Base-by-base conservation (phyloP, 1,140 invertebrate genomes). In the Microplitis mediator region DNA sequence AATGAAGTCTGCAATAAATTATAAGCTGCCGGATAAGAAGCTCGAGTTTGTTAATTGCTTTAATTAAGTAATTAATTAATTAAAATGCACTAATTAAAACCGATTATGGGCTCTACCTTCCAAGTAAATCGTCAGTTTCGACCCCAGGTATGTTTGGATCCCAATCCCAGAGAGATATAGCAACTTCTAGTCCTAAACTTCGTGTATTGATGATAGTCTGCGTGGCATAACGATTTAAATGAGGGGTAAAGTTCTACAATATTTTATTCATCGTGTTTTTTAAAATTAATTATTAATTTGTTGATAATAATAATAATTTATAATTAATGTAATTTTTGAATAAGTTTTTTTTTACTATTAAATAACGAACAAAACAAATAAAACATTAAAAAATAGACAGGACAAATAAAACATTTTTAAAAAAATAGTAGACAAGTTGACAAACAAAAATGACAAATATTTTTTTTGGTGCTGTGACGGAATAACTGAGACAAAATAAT, bases 101-200 rank as follows among this genome's bases (percentile, higher is more conserved):
- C 31, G 51, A 36, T 67, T 32, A 16, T 35, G 9, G 34, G 75
- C 81, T 84, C 82, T 91, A 94, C 94, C 93, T 95, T 89, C 94
- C 93, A 84, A 95, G 91, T 89, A 90, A 92, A 90, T 95, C 94
- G 90, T 95, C 93, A 88, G 92, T 92, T 84, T 91, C 90, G 82
- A 92, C 90, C 82, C 93, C 93, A 81, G 91, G 91, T 84, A 95
- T 90, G 78, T 90, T 92, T 78, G 93, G 90, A 90, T 95, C 94
- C 91, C 92, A 95, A 89, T 96, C 94, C 93, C 93, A 95, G 81
- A 94, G 86, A 84, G 91, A 90, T 84, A 93, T 88, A 82, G 89
- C 88, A 84, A 93, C 84, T 87, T 90, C 89, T 88, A 94, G 92
- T 79, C 90, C 90, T 87, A 91, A 90, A 81, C 88, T 75, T 69